Conservation (phyloP, 2,797 vertebrate genomes). For the Halcyon leucocephala region DNA sequence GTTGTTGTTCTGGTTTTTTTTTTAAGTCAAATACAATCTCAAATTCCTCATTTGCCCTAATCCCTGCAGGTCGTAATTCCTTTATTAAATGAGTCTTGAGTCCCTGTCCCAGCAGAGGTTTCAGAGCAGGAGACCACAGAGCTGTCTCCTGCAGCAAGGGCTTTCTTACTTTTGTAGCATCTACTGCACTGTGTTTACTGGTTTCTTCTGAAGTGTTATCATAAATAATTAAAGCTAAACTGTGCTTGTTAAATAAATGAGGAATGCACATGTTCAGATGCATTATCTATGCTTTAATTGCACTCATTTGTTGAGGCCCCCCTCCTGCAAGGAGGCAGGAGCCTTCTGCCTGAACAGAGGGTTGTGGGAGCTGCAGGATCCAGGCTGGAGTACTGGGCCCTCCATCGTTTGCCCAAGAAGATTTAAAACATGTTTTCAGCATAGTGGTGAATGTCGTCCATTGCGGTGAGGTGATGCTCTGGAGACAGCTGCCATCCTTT, state of each 20-base stretch:
- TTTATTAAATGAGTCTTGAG: background rate
- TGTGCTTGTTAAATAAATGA: constrained; percentile 70
- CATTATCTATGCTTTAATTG: constrained; percentile 64
- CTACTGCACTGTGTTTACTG: constrained; percentile 18
- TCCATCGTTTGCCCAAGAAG: background rate
- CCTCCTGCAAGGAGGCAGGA: background rate
- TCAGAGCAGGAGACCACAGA: background rate
- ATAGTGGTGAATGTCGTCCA: background rate
- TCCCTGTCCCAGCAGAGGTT: background rate
- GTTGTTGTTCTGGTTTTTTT: background rate
- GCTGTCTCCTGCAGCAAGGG: background rate
- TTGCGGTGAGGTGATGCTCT: background rate
- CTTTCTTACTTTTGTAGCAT: background rate
- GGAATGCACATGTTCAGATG: constrained; percentile 38
- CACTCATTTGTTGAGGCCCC: constrained; percentile 7
- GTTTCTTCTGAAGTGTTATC: constrained; percentile 44
- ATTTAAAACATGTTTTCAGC: background rate
- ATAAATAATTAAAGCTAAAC: constrained; percentile 68
- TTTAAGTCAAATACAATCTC: background rate
- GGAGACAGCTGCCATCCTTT: background rate
- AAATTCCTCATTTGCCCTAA: background rate
- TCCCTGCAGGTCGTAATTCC: background rate
- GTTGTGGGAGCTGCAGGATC: background rate
- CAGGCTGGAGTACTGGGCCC: background rate
- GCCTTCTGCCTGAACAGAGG: background rate